These are phyloP conservation scores for Pachycephala philippinensis DNA, from an alignment of 2,113 vertebrate genomes.

Conservation along the genomic window DNA sequence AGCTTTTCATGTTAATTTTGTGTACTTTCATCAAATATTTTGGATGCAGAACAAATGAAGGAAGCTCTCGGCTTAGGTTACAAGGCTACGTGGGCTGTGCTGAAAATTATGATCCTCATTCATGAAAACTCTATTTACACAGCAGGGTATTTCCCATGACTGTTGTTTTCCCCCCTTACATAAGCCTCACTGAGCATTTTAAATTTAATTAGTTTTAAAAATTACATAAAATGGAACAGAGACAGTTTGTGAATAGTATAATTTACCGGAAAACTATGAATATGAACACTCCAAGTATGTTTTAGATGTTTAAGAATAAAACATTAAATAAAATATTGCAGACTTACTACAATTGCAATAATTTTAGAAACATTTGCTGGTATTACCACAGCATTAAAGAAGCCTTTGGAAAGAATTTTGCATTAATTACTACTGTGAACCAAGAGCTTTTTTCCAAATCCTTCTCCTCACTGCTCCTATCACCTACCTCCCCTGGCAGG, in stretches of 20 bases:
- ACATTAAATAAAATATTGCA: background rate
- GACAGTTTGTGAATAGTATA: background rate
- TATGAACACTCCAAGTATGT: background rate
- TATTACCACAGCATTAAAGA: background rate
- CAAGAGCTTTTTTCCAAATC: background rate
- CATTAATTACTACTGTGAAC: background rate
- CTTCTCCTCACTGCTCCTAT: background rate
- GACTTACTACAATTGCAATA: background rate
- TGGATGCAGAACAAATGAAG: conserved; percentile 54
- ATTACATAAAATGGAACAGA: background rate
- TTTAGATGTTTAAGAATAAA: background rate
- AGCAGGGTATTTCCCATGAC: conserved; percentile 31
- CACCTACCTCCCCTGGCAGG: background rate
- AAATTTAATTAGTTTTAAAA: conserved; percentile 14
- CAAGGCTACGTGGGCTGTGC: background rate
- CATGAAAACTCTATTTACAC: conserved; percentile 36
- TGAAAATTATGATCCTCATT: conserved; percentile 10
- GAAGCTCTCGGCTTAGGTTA: background rate
- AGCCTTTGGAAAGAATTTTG: background rate
- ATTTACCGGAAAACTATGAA: background rate
- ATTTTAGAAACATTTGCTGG: background rate
- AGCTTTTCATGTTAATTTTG: conserved; percentile 58
- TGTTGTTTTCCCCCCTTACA: background rate
- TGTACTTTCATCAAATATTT: conserved; percentile 47
- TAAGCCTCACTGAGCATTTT: background rate